These are phyloP conservation scores for Crambe crambe DNA, from an alignment of 37 sponge, comb jelly and placozoan species.

Conservation along the genomic window DNA sequence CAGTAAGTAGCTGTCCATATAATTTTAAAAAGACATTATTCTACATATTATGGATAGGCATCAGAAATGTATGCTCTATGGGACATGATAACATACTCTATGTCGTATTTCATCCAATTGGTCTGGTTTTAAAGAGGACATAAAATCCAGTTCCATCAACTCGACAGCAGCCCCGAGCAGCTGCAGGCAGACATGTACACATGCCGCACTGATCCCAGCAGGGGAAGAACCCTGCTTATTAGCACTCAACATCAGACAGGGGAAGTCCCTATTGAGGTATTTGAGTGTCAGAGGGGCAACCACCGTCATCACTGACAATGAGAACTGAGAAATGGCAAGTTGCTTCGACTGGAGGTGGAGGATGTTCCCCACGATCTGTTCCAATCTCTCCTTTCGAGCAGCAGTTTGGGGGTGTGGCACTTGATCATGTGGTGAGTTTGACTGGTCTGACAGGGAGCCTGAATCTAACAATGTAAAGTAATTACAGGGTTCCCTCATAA, in stretches of 20 bases:
- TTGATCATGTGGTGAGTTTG: neutral
- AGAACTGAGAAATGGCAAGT: slow-evolving; percentile 26
- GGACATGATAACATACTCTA: too few relatives aligned
- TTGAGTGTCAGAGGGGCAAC: slow-evolving; percentile 8
- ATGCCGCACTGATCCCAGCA: neutral
- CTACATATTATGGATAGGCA: too few relatives aligned
- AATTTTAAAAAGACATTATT: too few relatives aligned
- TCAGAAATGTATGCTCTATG: too few relatives aligned
- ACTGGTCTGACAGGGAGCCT: too few relatives aligned
- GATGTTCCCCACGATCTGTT: slow-evolving; percentile 29
- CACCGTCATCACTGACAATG: neutral
- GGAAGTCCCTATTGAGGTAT: slow-evolving; percentile 19
- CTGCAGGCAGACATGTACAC: slow-evolving; percentile 4
- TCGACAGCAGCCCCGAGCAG: slow-evolving; percentile 1
- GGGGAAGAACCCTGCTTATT: neutral
- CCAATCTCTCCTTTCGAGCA: neutral
- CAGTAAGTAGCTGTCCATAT: too few relatives aligned
- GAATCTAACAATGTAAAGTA: too few relatives aligned
- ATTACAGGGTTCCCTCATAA: too few relatives aligned
- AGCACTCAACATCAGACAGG: slow-evolving; percentile 17
- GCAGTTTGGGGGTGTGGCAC: neutral
- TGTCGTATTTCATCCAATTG: too few relatives aligned
- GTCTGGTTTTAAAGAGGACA: too few relatives aligned
- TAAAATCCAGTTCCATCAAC: slow-evolving; percentile 1
- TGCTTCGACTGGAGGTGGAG: slow-evolving; percentile 31